phyloP scores from a whole-genome alignment of 53 echinoderm and acorn worm genomes.

The Echinarachnius parma region DNA sequence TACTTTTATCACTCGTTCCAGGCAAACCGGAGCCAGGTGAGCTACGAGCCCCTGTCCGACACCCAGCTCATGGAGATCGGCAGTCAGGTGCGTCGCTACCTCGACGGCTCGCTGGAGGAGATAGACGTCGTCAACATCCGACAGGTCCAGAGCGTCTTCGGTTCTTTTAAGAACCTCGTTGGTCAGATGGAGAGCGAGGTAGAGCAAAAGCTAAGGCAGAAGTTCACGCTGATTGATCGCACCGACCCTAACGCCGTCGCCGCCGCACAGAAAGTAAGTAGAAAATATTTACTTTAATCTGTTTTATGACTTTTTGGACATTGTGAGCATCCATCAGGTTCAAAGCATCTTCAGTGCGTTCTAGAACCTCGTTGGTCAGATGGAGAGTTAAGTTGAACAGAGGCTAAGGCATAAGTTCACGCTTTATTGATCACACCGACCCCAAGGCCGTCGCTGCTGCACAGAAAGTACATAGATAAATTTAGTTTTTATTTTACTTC shows the following conservation, averaged over 20 bases:
- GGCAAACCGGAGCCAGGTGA: slow-evolving; percentile 94
- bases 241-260: slow-evolving; percentile 88
- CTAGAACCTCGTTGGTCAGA: slow-evolving; percentile 73
- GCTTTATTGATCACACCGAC: slow-evolving; percentile 81
- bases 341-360: slow-evolving; percentile 74
- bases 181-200: slow-evolving; percentile 86
- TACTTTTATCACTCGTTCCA: slow-evolving; percentile 7
- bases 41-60: slow-evolving; percentile 89
- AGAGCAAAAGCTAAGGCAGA: slow-evolving; percentile 64
- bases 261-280: slow-evolving; percentile 86
- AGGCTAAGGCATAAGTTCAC: slow-evolving; percentile 81
- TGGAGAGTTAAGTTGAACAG: slow-evolving; percentile 83
- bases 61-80: slow-evolving; percentile 78
- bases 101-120: slow-evolving; percentile 82
- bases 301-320: too few species aligned
- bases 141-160: slow-evolving; percentile 82
- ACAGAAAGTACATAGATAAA: slow-evolving; percentile 62
- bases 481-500: background rate
- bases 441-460: slow-evolving; percentile 91
- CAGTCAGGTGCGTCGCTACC: slow-evolving; percentile 82
- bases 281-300: too few species aligned
- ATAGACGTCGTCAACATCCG: slow-evolving; percentile 88
- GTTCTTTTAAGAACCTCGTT: slow-evolving; percentile 72
- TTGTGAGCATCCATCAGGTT: slow-evolving; percentile 85
- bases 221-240: slow-evolving; percentile 86